A percentile compares a stretch with the other conserved stretches of the same genome.
Evolutionary conservation across 2,113 vertebrate genomes (phyloP).

Genomic region (Isichthys henryi): DNA sequence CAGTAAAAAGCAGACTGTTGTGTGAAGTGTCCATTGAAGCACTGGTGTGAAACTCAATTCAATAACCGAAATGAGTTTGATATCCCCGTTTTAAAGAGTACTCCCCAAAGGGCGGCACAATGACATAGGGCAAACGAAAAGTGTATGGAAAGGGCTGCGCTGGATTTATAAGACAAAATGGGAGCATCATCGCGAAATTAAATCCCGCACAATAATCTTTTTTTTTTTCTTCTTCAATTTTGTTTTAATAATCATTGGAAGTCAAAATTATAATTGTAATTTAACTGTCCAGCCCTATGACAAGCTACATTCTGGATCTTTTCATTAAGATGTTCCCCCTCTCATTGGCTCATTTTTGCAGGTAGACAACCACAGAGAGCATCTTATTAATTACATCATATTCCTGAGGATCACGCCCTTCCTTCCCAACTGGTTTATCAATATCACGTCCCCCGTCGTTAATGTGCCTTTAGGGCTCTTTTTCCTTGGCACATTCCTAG

Average conservation of each 20-base stretch:
- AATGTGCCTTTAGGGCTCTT: conserved; percentile 94
- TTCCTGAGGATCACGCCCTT: conserved; percentile 98
- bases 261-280: not conserved
- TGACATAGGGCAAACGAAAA: not conserved
- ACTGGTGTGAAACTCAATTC: not conserved
- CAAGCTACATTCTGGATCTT: not conserved
- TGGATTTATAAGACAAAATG: not conserved
- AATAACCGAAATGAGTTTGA: not conserved
- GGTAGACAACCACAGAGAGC: conserved; percentile 90
- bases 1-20: not conserved
- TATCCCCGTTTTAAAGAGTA: not conserved
- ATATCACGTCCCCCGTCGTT: conserved; percentile 97
- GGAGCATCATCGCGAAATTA: not conserved
- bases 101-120: not conserved
- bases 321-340: conserved; percentile 8
- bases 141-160: not conserved
- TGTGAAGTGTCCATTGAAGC: not conserved
- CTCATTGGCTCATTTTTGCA: conserved; percentile 44
- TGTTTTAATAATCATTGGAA: not conserved
- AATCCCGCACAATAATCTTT: not conserved
- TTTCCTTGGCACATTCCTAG: conserved; percentile 93
- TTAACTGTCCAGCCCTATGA: not conserved
- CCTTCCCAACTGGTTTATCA: conserved; percentile 99
- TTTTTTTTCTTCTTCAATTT: not conserved
- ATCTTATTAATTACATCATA: conserved; percentile 98